Evolutionary conservation across 2,888 invertebrate genomes (phyloP).

Genomic region (Ochropleura plecta): DNA sequence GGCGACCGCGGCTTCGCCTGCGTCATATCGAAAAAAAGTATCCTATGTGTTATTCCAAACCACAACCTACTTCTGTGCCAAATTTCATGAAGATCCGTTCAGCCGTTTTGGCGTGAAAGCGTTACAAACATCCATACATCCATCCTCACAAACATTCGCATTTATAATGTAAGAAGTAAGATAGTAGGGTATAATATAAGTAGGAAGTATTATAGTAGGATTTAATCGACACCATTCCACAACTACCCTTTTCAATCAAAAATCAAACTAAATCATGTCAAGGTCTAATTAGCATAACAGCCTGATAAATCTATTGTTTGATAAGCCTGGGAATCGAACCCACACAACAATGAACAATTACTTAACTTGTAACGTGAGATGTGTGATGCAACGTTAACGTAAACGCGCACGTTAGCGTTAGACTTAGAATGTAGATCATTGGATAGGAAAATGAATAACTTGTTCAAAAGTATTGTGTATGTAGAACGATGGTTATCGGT

Average conservation of each 20-base stretch:
- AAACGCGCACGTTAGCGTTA: conserved; percentile 23
- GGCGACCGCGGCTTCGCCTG: too few relatives aligned
- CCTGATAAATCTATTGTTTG: conserved; percentile 74
- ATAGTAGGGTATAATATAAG: too few relatives aligned
- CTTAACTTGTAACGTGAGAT: conserved; percentile 63
- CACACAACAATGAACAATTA: conserved; percentile 78
- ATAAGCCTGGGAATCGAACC: conserved; percentile 79
- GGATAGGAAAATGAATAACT: conserved; percentile 16
- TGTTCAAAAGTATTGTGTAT: conserved; percentile 11
- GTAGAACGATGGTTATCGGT: conserved; percentile 33
- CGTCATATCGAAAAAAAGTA: too few relatives aligned
- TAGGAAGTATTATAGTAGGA: background rate
- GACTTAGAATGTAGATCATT: conserved; percentile 38
- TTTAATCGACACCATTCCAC: conserved; percentile 22
- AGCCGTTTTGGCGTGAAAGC: too few relatives aligned
- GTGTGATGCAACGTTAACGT: conserved; percentile 58
- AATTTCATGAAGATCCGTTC: too few relatives aligned
- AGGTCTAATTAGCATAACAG: conserved; percentile 71
- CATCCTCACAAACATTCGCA: too few relatives aligned
- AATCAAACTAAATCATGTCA: conserved; percentile 65
- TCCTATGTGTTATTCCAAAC: too few relatives aligned
- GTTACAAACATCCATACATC: too few relatives aligned
- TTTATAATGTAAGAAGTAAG: too few relatives aligned
- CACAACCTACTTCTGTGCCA: too few relatives aligned
- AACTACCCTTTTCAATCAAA: conserved; percentile 39